These are phyloP conservation scores for Andrena haemorrhoa DNA, from an alignment of 2,888 invertebrate species.

Conservation along the genomic window DNA sequence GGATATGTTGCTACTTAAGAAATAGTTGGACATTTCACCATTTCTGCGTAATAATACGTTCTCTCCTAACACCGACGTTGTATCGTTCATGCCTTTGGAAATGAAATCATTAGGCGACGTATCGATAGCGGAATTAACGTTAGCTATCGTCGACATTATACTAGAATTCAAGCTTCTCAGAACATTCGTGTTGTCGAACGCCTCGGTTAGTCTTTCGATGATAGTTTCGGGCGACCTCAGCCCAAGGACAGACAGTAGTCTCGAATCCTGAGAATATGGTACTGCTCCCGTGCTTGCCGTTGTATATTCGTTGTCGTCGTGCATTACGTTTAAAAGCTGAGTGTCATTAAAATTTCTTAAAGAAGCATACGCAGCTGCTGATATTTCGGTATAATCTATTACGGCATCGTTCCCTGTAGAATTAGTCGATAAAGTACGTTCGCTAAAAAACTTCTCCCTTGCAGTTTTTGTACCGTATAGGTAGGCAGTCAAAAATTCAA, in stretches of 20 bases:
- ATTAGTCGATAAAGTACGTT: slow-evolving; percentile 41
- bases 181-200: slow-evolving; percentile 58
- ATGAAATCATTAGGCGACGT: slow-evolving; percentile 44
- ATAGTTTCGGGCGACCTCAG: slow-evolving; percentile 50
- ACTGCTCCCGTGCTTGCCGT: slow-evolving; percentile 40
- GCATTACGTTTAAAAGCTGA: slow-evolving; percentile 57
- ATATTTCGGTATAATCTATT: slow-evolving; percentile 34
- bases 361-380: slow-evolving; percentile 37
- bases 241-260: slow-evolving; percentile 60
- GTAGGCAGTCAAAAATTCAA: slow-evolving; percentile 90
- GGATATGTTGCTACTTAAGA: slow-evolving; percentile 56
- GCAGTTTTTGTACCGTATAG: slow-evolving; percentile 71
- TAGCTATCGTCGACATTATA: slow-evolving; percentile 48
- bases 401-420: slow-evolving; percentile 35
- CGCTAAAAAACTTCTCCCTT: slow-evolving; percentile 53
- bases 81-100: slow-evolving; percentile 39
- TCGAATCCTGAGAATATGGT: slow-evolving; percentile 46
- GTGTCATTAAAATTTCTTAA: slow-evolving; percentile 43
- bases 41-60: slow-evolving; percentile 9
- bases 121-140: slow-evolving; percentile 52
- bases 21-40: slow-evolving; percentile 42
- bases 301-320: slow-evolving; percentile 60
- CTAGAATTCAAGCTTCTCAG: slow-evolving; percentile 69
- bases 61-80: slow-evolving; percentile 45
- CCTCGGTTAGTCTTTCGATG: slow-evolving; percentile 53